Evolutionary conservation across 2,797 vertebrate genomes (phyloP), one percentile per base, ranked within the genome.

Genomic region (Acanthis flammea): DNA sequence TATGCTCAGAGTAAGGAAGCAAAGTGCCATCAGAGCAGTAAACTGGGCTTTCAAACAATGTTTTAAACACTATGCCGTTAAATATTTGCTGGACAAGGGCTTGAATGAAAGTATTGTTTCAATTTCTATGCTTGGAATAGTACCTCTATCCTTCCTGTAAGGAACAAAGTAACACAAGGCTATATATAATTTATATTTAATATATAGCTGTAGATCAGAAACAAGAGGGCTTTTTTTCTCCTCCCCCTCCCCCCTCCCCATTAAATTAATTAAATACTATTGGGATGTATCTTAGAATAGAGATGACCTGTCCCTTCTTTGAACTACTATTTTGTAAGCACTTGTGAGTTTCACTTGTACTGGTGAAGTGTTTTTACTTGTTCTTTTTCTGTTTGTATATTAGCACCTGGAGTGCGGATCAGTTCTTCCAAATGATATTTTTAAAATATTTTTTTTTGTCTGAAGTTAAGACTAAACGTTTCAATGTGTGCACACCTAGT

Each of bases 201-300:
- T 86, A 63, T 23, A 23, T 18, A 77, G 33, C 7, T 82, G 24
- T 42, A 80, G 44, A 91, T 71, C 24, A 92, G 53, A 91, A 91
- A 53, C 11, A 48, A 84, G 10, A 25, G 6, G 6, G 13, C 3
- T 0, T 33, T 24, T 61, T n/a, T 5, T 4, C 23, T 4, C 25
- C 12, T 14, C 12, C 19, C 0, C 4, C 37, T 2, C 14, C 6
- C 0, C n/a, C 3, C 30, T 5, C 2, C 2, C 2, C 8, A 7
- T 51, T 60, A 66, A 76, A 83, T 45, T 23, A 66, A 70, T 68
- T 13, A 63, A 47, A 54, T 55, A 75, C 41, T 3, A 0, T 13
- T 80, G 50, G 7, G 30, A 83, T 22, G 6, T 55, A n/a, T 42
- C 27, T 85, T 72, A 62, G 39, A 60, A 14, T 2, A 62, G 39